These are phyloP conservation scores for Vulpes ferrilata DNA, from an alignment of 2,113 vertebrate genomes.

Conservation along the genomic window DNA sequence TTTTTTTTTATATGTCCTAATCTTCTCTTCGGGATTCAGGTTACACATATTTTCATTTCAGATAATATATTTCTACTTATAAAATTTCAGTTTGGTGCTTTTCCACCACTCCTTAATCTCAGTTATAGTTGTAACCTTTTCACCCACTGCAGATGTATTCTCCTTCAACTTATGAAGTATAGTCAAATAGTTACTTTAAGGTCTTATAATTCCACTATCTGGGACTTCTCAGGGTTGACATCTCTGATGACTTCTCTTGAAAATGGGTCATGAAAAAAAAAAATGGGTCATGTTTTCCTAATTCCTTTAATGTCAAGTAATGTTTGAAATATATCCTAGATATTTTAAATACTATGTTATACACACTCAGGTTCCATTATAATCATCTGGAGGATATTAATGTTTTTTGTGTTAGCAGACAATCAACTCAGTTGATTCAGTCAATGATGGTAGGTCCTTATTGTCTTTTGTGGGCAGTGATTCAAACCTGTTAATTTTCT, in stretches of 20 bases:
- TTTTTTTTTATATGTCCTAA: background rate
- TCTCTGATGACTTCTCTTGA: background rate
- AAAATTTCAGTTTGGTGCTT: background rate
- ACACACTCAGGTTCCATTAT: background rate
- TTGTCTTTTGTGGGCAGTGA: background rate
- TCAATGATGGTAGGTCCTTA: background rate
- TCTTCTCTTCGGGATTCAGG: background rate
- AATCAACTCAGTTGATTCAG: background rate
- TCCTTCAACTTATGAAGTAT: background rate
- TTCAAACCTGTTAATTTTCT: background rate
- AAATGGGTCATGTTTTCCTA: background rate
- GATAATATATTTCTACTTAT: background rate
- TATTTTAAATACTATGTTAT: background rate
- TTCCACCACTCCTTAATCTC: background rate
- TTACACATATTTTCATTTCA: background rate
- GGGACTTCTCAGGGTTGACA: background rate
- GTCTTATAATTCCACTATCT: background rate
- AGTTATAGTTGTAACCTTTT: background rate
- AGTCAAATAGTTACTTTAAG: background rate
- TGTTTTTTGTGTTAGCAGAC: background rate
- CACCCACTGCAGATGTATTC: background rate
- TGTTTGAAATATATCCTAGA: background rate
- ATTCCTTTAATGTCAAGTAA: background rate
- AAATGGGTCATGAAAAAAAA: background rate
- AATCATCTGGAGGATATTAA: background rate